Percentiles rank a stretch among this genome's conserved stretches.
Conservation (phyloP, 1,140 invertebrate genomes). For the Drosophila eugracilis region DNA sequence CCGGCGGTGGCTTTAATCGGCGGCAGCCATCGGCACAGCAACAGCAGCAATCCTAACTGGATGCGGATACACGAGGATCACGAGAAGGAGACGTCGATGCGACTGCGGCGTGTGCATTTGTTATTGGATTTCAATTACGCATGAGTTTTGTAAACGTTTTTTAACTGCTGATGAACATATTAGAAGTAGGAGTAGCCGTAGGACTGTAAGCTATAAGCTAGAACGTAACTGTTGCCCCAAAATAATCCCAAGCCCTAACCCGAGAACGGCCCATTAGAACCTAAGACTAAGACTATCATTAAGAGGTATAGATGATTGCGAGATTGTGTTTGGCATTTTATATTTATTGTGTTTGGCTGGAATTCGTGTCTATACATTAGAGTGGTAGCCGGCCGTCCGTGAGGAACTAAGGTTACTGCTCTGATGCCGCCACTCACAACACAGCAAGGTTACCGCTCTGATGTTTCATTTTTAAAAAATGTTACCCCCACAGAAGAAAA, state of each 20-base stretch:
- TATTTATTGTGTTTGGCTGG: constrained; percentile 37
- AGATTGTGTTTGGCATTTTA: constrained; percentile 54
- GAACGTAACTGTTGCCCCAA: constrained; percentile 51
- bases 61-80: constrained; percentile 22
- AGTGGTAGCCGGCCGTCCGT: neutral
- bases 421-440: constrained; percentile 2
- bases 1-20: constrained; percentile 61
- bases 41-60: constrained; percentile 71
- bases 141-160: constrained; percentile 75
- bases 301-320: constrained; percentile 12
- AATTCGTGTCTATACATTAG: constrained; percentile 7
- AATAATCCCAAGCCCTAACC: neutral
- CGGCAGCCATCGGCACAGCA: constrained; percentile 58
- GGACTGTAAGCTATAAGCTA: constrained; percentile 74
- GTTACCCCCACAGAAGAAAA: constrained; percentile 27
- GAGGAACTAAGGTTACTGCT: neutral
- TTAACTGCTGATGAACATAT: constrained; percentile 70
- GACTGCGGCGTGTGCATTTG: constrained; percentile 33
- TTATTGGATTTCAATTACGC: constrained; percentile 61
- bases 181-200: constrained; percentile 50
- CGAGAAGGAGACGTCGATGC: constrained; percentile 2
- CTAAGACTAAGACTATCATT: constrained; percentile 32
- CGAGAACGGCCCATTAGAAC: constrained; percentile 1
- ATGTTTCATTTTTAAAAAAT: constrained; percentile 68
- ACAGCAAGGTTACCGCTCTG: constrained; percentile 8